Evolutionary conservation across 2,113 vertebrate species (phyloP).

Genomic region (Cyphomyrus discorhynchus): DNA sequence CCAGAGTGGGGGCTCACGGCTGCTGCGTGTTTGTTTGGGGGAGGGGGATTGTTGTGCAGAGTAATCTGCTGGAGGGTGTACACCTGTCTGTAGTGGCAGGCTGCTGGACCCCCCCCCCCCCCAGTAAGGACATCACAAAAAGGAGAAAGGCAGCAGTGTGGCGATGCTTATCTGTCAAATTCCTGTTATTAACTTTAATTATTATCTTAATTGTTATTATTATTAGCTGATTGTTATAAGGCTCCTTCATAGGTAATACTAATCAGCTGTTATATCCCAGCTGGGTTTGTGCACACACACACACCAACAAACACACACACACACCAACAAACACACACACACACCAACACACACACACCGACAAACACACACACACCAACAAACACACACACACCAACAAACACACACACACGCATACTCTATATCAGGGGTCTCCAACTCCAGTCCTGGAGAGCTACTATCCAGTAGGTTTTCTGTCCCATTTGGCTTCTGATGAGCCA

Average conservation of each 20-base stretch:
- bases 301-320: too few relatives aligned
- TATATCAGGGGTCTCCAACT: too few relatives aligned
- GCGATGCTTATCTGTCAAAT: not conserved
- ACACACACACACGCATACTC: too few relatives aligned
- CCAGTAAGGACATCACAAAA: not conserved
- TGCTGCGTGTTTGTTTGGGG: not conserved
- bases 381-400: too few relatives aligned
- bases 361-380: too few relatives aligned
- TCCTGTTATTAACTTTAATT: not conserved
- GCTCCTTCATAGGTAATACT: not conserved
- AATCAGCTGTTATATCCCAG: not conserved
- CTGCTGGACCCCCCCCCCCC: not conserved
- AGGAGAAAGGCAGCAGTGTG: not conserved
- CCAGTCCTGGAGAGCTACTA: too few relatives aligned
- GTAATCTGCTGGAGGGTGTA: not conserved
- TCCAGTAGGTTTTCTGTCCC: too few relatives aligned
- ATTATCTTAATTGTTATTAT: not conserved
- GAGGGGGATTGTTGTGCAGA: not conserved
- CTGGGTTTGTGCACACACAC: not conserved
- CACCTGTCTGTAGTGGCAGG: too few relatives aligned
- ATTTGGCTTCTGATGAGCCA: too few relatives aligned
- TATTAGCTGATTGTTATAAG: not conserved
- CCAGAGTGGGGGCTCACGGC: too few relatives aligned
- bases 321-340: too few relatives aligned
- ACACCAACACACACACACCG: too few relatives aligned